Conservation (phyloP, 2,888 invertebrate species). For the Agrypnus murinus region DNA sequence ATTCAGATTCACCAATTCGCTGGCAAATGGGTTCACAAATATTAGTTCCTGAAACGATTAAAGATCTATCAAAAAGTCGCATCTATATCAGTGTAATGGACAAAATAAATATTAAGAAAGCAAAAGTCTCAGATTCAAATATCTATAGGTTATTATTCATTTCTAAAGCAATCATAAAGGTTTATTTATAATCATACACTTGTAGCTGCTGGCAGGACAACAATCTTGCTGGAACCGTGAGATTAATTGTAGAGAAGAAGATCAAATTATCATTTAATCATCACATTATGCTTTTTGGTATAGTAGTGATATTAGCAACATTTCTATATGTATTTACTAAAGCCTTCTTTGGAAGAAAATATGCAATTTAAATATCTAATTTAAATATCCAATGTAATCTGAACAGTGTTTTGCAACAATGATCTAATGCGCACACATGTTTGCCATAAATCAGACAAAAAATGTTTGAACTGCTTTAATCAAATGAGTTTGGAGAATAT, state of each 20-base stretch:
- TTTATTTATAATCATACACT: no score
- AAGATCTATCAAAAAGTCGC: slow-evolving; percentile 73
- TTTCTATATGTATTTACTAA: slow-evolving; percentile 70
- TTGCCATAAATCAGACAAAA: no score
- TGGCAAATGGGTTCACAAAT: slow-evolving; percentile 75
- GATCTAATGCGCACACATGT: no score
- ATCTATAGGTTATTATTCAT: slow-evolving; percentile 79
- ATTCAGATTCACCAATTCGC: slow-evolving; percentile 72
- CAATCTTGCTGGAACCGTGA: slow-evolving; percentile 76
- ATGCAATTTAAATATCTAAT: no score
- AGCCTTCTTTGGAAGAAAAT: slow-evolving; percentile 70
- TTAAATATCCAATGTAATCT: no score
- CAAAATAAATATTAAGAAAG: slow-evolving; percentile 74
- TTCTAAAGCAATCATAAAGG: no score
- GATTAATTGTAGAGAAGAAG: slow-evolving; percentile 74
- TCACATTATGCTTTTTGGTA: slow-evolving; percentile 70
- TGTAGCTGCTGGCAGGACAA: slow-evolving; percentile 80
- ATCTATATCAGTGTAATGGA: slow-evolving; percentile 76
- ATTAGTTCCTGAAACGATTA: slow-evolving; percentile 72
- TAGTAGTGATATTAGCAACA: slow-evolving; percentile 67
- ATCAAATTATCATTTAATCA: slow-evolving; percentile 71
- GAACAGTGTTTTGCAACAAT: no score
- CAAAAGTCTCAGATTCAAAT: slow-evolving; percentile 74
- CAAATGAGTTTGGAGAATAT: no score
- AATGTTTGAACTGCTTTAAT: no score